Evolutionary conservation across 2,797 vertebrate genomes (phyloP).

Genomic region (Cephalopachus bancanus): DNA sequence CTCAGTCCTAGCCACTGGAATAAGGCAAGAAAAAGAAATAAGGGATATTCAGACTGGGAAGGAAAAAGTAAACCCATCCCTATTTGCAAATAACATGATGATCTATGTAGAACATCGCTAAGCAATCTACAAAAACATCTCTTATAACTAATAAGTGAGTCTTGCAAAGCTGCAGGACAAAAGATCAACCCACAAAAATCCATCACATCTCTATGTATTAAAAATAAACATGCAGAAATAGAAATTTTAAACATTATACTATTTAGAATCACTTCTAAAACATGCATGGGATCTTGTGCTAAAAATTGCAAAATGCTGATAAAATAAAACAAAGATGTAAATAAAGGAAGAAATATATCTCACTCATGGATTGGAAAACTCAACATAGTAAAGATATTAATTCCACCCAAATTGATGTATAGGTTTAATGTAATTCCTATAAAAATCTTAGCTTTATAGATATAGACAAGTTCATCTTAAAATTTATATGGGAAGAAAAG

Average conservation of each 20-base stretch:
- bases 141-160: not conserved
- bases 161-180: not conserved
- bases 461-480: not conserved
- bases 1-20: not conserved
- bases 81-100: not conserved
- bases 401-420: not conserved
- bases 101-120: not conserved
- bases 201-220: not conserved
- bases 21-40: not conserved
- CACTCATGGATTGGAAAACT: not conserved
- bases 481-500: not conserved
- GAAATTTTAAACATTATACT: not conserved
- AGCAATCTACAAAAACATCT: not conserved
- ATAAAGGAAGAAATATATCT: not conserved
- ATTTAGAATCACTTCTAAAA: not conserved
- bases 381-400: not conserved
- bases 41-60: not conserved
- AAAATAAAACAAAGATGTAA: constrained; percentile 9
- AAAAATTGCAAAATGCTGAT: not conserved
- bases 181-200: not conserved
- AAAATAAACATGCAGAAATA: not conserved
- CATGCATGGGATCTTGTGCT: not conserved
- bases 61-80: not conserved
- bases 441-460: not conserved
- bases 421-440: not conserved